Percentiles rank a stretch among this genome's conserved stretches.
These are phyloP conservation scores for Pasiphila rectangulata DNA, from an alignment of 2,888 invertebrate genomes.

Conservation along the genomic window DNA sequence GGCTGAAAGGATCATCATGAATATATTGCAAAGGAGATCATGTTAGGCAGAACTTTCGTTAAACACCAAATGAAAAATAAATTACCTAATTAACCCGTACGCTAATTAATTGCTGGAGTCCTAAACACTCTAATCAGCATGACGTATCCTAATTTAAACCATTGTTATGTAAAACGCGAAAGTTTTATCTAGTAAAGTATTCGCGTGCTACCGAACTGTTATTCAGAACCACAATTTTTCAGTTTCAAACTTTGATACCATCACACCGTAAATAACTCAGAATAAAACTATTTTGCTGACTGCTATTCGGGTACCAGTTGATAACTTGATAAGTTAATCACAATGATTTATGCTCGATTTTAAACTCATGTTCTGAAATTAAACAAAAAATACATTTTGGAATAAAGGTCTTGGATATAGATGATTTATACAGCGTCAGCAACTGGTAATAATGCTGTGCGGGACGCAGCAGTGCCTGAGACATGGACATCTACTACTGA, in stretches of 20 bases:
- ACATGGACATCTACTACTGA: too few species aligned
- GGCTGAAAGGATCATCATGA: too few species aligned
- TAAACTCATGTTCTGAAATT: too few species aligned
- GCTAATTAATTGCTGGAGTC: too few species aligned
- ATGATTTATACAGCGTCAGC: not conserved
- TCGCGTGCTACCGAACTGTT: constrained; percentile 23
- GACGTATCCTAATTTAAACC: too few species aligned
- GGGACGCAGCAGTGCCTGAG: too few species aligned
- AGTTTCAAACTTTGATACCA: constrained; percentile 27
- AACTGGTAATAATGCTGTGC: too few species aligned
- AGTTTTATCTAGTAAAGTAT: constrained; percentile 4
- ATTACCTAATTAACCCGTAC: too few species aligned
- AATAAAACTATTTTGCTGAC: constrained; percentile 25
- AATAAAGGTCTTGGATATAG: too few species aligned
- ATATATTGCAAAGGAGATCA: too few species aligned
- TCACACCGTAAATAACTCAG: constrained; percentile 28
- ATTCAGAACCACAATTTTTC: constrained; percentile 27
- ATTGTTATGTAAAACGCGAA: not conserved
- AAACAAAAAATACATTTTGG: too few species aligned
- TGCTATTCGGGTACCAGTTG: constrained; percentile 19
- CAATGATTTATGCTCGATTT: not conserved
- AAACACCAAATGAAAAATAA: not conserved
- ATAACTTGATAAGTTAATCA: constrained; percentile 51
- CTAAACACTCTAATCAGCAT: too few species aligned
- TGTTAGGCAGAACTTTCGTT: not conserved